Evolutionary conservation across 2,888 invertebrate species (phyloP).

Genomic region (Mantis religiosa): DNA sequence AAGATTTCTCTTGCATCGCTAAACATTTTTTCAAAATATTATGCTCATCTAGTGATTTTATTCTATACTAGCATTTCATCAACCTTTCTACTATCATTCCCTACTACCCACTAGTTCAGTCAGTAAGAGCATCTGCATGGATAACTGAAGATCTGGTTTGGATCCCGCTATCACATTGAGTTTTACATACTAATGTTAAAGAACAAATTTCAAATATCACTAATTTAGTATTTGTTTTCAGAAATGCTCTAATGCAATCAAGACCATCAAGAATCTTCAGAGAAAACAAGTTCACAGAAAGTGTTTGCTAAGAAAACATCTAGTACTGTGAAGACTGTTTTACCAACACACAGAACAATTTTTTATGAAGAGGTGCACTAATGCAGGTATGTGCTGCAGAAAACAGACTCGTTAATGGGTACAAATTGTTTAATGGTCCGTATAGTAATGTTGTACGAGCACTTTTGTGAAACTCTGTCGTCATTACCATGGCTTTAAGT

Average conservation of each 20-base stretch:
- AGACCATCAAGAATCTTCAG: background rate
- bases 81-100: too few species aligned
- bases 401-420: background rate
- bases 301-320: background rate
- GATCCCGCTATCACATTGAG: too few species aligned
- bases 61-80: too few species aligned
- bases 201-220: too few species aligned
- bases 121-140: too few species aligned
- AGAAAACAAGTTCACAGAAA: background rate
- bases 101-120: too few species aligned
- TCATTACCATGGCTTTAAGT: background rate
- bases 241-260: background rate
- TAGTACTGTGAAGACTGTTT: background rate
- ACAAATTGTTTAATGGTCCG: background rate
- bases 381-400: background rate
- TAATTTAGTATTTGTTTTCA: too few species aligned
- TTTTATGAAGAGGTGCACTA: background rate
- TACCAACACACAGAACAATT: background rate
- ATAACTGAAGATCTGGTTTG: too few species aligned
- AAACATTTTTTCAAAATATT: too few species aligned
- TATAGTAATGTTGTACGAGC: background rate
- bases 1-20: too few species aligned
- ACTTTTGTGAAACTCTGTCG: background rate
- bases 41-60: too few species aligned
- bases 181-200: too few species aligned